Percentiles rank a stretch among this genome's conserved stretches.
These are phyloP conservation scores for Tonatia bakeri DNA, from an alignment of 2,113 vertebrate genomes.

Conservation along the genomic window DNA sequence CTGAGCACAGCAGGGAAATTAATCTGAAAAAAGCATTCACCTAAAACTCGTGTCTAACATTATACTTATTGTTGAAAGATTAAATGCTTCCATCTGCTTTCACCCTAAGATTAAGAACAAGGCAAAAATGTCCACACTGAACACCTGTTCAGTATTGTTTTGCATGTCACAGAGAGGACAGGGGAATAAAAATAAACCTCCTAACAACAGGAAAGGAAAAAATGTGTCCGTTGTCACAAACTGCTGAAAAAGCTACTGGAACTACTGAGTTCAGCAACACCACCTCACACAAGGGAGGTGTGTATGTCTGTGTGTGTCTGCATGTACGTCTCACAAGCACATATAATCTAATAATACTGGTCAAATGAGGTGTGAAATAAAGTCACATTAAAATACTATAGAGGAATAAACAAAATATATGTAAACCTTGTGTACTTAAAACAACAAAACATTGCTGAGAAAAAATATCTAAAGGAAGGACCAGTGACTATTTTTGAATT, in stretches of 20 bases:
- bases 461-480: background rate
- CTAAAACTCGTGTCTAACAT: background rate
- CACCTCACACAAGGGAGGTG: background rate
- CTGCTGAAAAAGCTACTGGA: background rate
- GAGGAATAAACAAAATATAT: background rate
- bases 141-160: background rate
- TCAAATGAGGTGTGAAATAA: background rate
- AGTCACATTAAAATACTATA: background rate
- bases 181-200: background rate
- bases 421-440: background rate
- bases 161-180: background rate
- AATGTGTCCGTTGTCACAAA: background rate
- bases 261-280: background rate
- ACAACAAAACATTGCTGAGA: background rate
- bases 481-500: background rate
- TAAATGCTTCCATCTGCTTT: background rate
- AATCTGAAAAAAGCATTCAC: background rate
- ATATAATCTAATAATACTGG: background rate
- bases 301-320: background rate
- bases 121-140: background rate
- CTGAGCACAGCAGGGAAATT: background rate
- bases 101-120: background rate
- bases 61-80: background rate
- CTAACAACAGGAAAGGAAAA: background rate
- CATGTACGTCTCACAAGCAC: background rate